Percentiles rank a stretch among this genome's conserved stretches.
These are phyloP conservation scores for Phaedon cochleariae DNA, from an alignment of 2,888 invertebrate genomes.

Conservation along the genomic window DNA sequence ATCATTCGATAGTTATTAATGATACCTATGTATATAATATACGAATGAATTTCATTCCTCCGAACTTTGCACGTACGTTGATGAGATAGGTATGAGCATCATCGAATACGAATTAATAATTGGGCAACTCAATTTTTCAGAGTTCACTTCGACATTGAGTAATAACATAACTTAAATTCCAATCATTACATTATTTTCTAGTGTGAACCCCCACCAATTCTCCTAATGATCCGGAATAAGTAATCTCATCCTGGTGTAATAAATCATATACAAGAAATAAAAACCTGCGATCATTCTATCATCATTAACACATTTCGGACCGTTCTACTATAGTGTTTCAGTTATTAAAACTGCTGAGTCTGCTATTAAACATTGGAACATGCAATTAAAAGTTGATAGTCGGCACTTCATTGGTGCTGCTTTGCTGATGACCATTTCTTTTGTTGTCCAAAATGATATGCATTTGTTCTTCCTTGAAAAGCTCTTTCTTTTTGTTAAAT, in stretches of 20 bases:
- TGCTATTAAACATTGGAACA: background rate
- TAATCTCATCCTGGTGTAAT: background rate
- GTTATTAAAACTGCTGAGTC: conserved; percentile 7
- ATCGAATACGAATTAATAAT: too few species aligned
- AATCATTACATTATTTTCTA: too few species aligned
- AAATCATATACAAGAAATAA: conserved; percentile 4
- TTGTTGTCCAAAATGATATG: background rate
- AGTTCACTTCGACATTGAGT: too few species aligned
- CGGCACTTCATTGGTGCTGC: background rate
- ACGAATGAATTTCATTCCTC: too few species aligned
- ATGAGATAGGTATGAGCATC: too few species aligned
- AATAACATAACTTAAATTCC: too few species aligned
- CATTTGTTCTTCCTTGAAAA: background rate
- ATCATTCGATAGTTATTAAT: too few species aligned
- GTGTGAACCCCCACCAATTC: background rate
- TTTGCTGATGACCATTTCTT: background rate
- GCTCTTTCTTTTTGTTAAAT: background rate
- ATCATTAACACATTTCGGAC: background rate
- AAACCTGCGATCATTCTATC: background rate
- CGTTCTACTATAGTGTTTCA: conserved; percentile 2
- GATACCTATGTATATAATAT: too few species aligned
- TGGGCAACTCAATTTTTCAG: too few species aligned
- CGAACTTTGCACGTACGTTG: too few species aligned
- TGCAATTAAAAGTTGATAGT: background rate
- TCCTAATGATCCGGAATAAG: background rate